These are phyloP conservation scores for Lasioglossum calceatum DNA, from an alignment of 2,888 invertebrate species.

Conservation along the genomic window DNA sequence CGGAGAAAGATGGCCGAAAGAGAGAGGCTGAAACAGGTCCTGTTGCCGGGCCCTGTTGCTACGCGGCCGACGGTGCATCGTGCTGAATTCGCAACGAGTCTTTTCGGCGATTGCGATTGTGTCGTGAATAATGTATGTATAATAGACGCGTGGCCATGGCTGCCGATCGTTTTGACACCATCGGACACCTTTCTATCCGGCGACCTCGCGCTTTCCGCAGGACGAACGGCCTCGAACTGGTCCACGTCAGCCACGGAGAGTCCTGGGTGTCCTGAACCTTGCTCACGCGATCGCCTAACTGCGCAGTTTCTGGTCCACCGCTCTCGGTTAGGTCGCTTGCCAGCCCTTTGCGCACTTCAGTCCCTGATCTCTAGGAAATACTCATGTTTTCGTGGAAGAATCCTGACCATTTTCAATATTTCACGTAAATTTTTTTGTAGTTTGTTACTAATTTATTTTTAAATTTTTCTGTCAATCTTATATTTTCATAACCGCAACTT, in stretches of 20 bases:
- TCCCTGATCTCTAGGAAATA: not conserved
- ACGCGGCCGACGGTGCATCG: slow-evolving; percentile 79
- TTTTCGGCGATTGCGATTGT: slow-evolving; percentile 68
- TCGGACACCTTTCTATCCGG: slow-evolving; percentile 41
- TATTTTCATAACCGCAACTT: not conserved
- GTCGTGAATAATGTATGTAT: slow-evolving; percentile 74
- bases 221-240: slow-evolving; percentile 60
- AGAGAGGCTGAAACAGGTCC: slow-evolving; percentile 67
- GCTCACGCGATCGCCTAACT: slow-evolving; percentile 49
- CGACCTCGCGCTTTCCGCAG: slow-evolving; percentile 48
- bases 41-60: slow-evolving; percentile 78
- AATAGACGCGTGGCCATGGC: slow-evolving; percentile 66
- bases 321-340: not conserved
- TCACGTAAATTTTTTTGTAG: not conserved
- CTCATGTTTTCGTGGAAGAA: not conserved
- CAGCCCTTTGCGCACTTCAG: not conserved
- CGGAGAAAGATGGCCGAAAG: slow-evolving; percentile 49
- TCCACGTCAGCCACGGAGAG: slow-evolving; percentile 62
- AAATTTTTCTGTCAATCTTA: not conserved
- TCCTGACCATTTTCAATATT: not conserved
- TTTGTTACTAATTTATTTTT: not conserved
- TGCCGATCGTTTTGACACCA: slow-evolving; percentile 56
- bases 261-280: slow-evolving; percentile 62
- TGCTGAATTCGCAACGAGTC: slow-evolving; percentile 80
- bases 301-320: slow-evolving; percentile 40